Base-by-base conservation (phyloP, 2,113 vertebrate genomes). In the Aegotheles bennettii region DNA sequence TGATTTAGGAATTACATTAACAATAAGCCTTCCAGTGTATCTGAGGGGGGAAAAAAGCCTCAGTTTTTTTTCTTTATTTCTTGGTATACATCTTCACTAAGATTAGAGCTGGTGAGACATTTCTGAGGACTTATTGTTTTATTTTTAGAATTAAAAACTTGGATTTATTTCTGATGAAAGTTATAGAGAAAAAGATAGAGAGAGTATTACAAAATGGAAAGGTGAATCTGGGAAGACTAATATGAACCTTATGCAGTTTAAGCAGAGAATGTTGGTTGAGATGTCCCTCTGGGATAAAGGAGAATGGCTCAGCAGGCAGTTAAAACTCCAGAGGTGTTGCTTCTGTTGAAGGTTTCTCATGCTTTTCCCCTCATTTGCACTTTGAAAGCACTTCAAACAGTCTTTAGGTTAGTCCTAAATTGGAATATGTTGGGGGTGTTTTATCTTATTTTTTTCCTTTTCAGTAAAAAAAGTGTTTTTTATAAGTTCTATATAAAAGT, bases 401-500 rank as follows among this genome's bases (percentile, higher is more conserved):
- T 80, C 35, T 76, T 71, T 48, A 77, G 2, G 6, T 74, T 87
- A 14, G 7, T 57, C 26, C 4, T 29, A 31, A 25, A 69, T 73
- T 42, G 19, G 50, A 53, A 56, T 42, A 16, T 2, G 0, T 25
- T 68, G 59, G 40, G n/a, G n/a, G n/a, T n/a, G 74, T 79, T 26
- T 28, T 0, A 40, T 40, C 8, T 40, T 63, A 10, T 48, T 59
- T 93, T 82, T 87, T 87, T 13, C 2, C 5, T 65, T 94, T 87
- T 54, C 38, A 35, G 26, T 1, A 31, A 60, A 75, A 67, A 69
- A 53, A n/a, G 2, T 3, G 0, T 0, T 43, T 61, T 53, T 17
- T 15, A 15, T 24, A 17, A 43, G 3, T 71, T 82, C 43, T 67
- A 13, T 12, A 11, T 63, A 47, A 14, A 94, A 42, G 2, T 51